Evolutionary conservation across 2,888 invertebrate genomes (phyloP).

Genomic region (Entomobrya multifasciata): DNA sequence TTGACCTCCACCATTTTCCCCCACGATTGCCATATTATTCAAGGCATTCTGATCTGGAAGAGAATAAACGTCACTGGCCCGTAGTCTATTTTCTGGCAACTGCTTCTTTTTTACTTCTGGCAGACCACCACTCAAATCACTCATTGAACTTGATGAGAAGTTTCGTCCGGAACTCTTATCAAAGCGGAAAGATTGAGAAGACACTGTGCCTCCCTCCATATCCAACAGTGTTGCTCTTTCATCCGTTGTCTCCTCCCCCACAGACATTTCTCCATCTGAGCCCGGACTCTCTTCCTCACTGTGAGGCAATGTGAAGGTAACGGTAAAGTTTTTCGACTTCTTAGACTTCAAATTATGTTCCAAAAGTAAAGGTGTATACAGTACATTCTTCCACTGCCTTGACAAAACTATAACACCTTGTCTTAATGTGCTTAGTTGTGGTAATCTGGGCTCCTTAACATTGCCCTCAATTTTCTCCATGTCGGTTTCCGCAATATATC

Average conservation of each 20-base stretch:
- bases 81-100: slow-evolving; percentile 80
- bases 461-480: slow-evolving; percentile 90
- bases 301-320: slow-evolving; percentile 93
- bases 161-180: slow-evolving; percentile 76
- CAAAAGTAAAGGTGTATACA: slow-evolving; percentile 94
- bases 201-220: slow-evolving; percentile 81
- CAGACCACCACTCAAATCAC: slow-evolving; percentile 71
- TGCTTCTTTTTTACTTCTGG: background rate
- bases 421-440: slow-evolving; percentile 92
- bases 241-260: slow-evolving; percentile 85
- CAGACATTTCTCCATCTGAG: slow-evolving; percentile 83
- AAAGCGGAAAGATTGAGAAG: slow-evolving; percentile 77
- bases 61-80: slow-evolving; percentile 90
- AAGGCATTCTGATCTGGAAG: slow-evolving; percentile 63
- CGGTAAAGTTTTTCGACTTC: slow-evolving; percentile 91
- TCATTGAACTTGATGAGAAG: slow-evolving; percentile 75
- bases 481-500: slow-evolving; percentile 90
- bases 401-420: slow-evolving; percentile 98
- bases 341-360: slow-evolving; percentile 89
- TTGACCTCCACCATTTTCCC: too few relatives aligned
- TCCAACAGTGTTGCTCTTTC: slow-evolving; percentile 87
- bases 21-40: background rate
- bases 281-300: slow-evolving; percentile 85
- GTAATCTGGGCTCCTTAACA: slow-evolving; percentile 90
- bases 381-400: slow-evolving; percentile 97